A percentile compares a stretch with the other conserved stretches of the same genome.
Conservation (phyloP, 1,140 invertebrate genomes). For the Caenorhabditis tropicalis region DNA sequence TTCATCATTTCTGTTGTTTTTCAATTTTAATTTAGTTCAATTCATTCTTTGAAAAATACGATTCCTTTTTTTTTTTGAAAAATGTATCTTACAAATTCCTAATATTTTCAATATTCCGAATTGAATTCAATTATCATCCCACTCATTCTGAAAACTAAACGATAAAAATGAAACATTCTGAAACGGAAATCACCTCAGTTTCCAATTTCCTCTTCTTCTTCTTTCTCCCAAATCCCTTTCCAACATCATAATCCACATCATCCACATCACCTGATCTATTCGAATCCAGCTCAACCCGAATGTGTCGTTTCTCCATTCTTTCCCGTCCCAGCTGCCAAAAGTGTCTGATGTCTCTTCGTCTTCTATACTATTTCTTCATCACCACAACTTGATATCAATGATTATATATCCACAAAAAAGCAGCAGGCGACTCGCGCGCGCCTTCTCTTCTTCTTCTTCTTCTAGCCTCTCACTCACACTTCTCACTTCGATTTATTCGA, state of each 20-base stretch:
- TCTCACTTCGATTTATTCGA: neutral
- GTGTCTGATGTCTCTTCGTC: neutral
- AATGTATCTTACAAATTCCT: no score
- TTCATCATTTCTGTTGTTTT: no score
- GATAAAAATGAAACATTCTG: neutral
- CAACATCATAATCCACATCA: neutral
- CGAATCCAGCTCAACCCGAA: conserved; percentile 26
- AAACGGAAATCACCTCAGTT: neutral
- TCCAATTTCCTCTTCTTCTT: neutral
- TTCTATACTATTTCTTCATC: neutral
- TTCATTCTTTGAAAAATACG: no score
- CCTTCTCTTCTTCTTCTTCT: neutral
- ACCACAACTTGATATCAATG: conserved; percentile 29
- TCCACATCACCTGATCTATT: neutral
- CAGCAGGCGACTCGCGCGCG: neutral
- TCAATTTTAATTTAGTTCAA: no score
- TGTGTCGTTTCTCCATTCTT: neutral
- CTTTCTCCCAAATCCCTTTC: neutral
- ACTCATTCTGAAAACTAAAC: no score
- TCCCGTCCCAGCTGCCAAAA: neutral
- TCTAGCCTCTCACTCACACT: neutral
- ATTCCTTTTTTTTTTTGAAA: no score
- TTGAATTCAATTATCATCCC: no score
- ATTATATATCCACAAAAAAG: conserved; percentile 42
- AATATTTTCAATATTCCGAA: no score